These are phyloP conservation scores for Dryoscopus gambensis DNA, from an alignment of 2,113 vertebrate genomes.

Conservation along the genomic window DNA sequence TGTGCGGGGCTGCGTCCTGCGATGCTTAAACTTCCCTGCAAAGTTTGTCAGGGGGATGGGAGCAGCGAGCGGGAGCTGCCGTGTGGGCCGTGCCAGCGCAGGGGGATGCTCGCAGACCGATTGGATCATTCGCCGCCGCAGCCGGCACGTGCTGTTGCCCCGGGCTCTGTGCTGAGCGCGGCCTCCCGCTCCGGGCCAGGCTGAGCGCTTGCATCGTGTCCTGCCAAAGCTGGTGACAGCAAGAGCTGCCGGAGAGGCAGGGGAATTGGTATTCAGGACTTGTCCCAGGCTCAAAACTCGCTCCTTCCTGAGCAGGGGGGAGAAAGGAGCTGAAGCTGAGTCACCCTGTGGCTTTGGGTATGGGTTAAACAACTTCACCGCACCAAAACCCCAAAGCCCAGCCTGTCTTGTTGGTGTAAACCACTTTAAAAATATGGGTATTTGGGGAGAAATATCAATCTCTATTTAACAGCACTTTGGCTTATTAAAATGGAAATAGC, in stretches of 20 bases:
- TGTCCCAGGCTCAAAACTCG: not conserved
- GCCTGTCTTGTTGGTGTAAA: not conserved
- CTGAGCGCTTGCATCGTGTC: not conserved
- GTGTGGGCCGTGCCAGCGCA: fast-evolving
- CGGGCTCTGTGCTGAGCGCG: not conserved
- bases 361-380: not conserved
- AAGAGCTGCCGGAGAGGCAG: not conserved
- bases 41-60: not conserved
- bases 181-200: not conserved
- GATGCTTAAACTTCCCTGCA: not conserved
- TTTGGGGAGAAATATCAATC: constrained; percentile 53
- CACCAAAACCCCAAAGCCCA: not conserved
- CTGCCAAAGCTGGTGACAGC: not conserved
- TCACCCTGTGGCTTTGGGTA: not conserved
- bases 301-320: not conserved
- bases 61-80: not conserved
- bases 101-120: not conserved
- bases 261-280: constrained; percentile 2
- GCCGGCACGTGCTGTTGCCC: not conserved
- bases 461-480: constrained; percentile 49
- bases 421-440: not conserved
- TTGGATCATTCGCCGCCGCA: fast-evolving
- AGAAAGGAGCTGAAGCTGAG: not conserved
- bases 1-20: not conserved
- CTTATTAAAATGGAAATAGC: constrained; percentile 55